Conservation (phyloP, 30 jellyfish, hydroid and myxozoan species). For the Cassiopea xamachana region DNA sequence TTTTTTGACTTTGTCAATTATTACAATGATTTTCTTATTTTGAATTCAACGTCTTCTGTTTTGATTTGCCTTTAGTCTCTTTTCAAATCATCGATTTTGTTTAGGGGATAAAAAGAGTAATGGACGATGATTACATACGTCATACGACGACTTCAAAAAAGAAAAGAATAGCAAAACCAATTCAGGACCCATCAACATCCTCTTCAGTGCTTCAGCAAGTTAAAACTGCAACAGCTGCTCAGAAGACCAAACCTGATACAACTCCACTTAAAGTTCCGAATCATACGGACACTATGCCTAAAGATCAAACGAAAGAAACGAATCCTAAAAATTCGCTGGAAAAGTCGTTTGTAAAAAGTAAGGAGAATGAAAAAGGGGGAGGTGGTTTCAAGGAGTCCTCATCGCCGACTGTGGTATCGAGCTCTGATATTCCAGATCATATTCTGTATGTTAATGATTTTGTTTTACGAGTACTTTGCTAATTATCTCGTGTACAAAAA, state of each 20-base stretch:
- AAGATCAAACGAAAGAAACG: conserved; percentile 1
- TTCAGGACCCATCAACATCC: conserved; percentile 76
- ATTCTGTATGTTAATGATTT: conserved; percentile 62
- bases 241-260: neutral
- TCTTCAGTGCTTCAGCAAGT: conserved; percentile 36
- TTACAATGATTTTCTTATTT: no score
- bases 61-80: no score
- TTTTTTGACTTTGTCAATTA: no score
- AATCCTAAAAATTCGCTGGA: neutral
- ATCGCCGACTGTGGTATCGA: conserved; percentile 94
- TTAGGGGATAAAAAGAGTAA: conserved; percentile 48
- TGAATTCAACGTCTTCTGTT: no score
- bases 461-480: neutral
- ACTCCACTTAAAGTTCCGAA: neutral
- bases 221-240: conserved; percentile 12
- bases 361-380: conserved; percentile 17
- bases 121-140: conserved; percentile 42
- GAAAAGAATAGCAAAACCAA: conserved; percentile 79
- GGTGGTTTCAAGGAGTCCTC: conserved; percentile 53
- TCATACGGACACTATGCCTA: conserved; percentile 1
- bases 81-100: no score
- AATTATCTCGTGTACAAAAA: neutral
- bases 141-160: conserved; percentile 35
- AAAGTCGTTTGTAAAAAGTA: conserved; percentile 3
- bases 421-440: conserved; percentile 92